These are phyloP conservation scores for Falco punctatus DNA, from an alignment of 2,113 vertebrate genomes.

Conservation along the genomic window DNA sequence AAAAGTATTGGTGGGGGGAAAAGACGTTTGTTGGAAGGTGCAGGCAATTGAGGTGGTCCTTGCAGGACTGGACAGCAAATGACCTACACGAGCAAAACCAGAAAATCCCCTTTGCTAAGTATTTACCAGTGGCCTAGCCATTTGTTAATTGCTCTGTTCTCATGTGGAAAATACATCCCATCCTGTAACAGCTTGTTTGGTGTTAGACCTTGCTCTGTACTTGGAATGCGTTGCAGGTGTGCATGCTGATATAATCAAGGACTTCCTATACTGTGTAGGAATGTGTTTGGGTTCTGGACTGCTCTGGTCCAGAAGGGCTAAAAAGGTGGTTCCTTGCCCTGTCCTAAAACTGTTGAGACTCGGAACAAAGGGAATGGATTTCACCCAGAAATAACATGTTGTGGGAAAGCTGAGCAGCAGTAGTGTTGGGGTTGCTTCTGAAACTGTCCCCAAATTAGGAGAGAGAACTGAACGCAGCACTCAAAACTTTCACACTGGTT, in stretches of 20 bases:
- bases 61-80: neutral
- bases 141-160: neutral
- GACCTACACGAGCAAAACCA: neutral
- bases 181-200: neutral
- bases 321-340: neutral
- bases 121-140: neutral
- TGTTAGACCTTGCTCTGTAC: neutral
- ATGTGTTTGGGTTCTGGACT: neutral
- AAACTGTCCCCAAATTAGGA: rapidly evolving
- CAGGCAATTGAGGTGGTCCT: neutral
- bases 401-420: neutral
- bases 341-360: neutral
- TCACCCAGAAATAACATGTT: neutral
- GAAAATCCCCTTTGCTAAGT: neutral
- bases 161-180: neutral
- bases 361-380: neutral
- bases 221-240: neutral
- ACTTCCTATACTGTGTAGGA: rapidly evolving
- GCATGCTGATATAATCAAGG: neutral
- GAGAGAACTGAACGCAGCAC: neutral
- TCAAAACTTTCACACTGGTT: rapidly evolving
- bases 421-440: neutral
- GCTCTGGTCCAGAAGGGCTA: neutral
- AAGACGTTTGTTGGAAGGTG: neutral
- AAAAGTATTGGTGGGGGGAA: neutral